These are phyloP conservation scores for Teinopalpus imperialis DNA, from an alignment of 2,888 invertebrate genomes.

Conservation along the genomic window DNA sequence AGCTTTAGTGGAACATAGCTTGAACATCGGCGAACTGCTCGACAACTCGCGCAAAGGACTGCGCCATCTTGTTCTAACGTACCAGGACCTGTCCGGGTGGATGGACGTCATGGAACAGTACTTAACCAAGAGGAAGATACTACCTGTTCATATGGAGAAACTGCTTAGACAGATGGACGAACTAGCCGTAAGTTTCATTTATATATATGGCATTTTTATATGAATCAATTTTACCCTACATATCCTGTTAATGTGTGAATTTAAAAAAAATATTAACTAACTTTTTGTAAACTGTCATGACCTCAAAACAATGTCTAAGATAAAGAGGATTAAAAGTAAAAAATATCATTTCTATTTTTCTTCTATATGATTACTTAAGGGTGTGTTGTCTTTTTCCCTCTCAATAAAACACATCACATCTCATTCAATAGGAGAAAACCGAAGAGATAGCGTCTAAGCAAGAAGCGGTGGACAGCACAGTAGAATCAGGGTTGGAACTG, in stretches of 20 bases:
- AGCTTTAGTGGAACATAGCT: conserved; percentile 91
- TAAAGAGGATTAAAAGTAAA: too few species aligned
- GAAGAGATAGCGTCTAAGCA: conserved; percentile 95
- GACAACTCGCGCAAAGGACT: conserved; percentile 93
- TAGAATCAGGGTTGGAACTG: conserved; percentile 94
- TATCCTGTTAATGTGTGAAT: too few species aligned
- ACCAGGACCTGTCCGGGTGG: conserved; percentile 97
- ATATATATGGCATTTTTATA: too few species aligned
- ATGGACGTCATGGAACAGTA: conserved; percentile 95
- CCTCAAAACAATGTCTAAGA: too few species aligned
- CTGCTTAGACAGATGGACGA: conserved; percentile 96
- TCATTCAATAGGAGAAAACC: conserved; percentile 87
- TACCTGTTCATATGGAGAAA: conserved; percentile 95
- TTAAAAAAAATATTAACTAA: too few species aligned
- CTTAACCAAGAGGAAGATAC: conserved; percentile 89
- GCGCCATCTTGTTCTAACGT: conserved; percentile 94
- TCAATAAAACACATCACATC: too few species aligned
- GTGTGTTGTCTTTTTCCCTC: too few species aligned
- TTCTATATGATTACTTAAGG: too few species aligned
- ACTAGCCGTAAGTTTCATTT: conserved; percentile 86
- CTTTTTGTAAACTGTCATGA: too few species aligned
- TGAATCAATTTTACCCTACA: too few species aligned
- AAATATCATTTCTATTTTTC: too few species aligned
- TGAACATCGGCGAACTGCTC: conserved; percentile 89
- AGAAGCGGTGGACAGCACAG: conserved; percentile 93